These are phyloP conservation scores for Centropus bengalensis DNA, from an alignment of 2,113 vertebrate species.

Conservation along the genomic window DNA sequence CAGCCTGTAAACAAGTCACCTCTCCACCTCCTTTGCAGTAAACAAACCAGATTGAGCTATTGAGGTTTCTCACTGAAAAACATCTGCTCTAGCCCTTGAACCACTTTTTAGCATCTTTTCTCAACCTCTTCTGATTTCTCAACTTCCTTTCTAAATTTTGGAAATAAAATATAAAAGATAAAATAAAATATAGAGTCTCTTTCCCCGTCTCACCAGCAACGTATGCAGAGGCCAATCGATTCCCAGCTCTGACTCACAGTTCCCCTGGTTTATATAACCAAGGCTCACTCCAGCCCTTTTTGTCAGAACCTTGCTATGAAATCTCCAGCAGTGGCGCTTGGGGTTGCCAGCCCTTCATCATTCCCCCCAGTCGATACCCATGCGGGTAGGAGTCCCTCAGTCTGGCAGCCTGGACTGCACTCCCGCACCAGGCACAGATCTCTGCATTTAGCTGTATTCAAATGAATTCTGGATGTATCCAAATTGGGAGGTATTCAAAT, in stretches of 20 bases:
- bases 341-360: not conserved
- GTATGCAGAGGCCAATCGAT: not conserved
- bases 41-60: conserved; percentile 13
- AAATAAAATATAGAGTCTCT: not conserved
- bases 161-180: not conserved
- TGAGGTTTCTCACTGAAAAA: conserved; percentile 9
- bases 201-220: not conserved
- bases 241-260: not conserved
- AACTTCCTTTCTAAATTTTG: not conserved
- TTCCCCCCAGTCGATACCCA: rapidly evolving
- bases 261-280: conserved; percentile 17
- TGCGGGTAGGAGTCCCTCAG: not conserved
- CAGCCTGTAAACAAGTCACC: conserved; percentile 29
- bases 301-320: not conserved
- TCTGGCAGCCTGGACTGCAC: not conserved
- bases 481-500: not conserved
- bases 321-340: not conserved
- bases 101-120: not conserved
- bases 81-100: not conserved
- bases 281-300: not conserved
- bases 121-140: not conserved
- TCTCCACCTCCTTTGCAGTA: conserved; percentile 14
- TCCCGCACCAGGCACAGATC: not conserved
- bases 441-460: not conserved
- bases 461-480: not conserved